Percentiles rank a stretch among this genome's conserved stretches.
Evolutionary conservation across 2,888 invertebrate species (phyloP).

Genomic region (Netelia melanura): DNA sequence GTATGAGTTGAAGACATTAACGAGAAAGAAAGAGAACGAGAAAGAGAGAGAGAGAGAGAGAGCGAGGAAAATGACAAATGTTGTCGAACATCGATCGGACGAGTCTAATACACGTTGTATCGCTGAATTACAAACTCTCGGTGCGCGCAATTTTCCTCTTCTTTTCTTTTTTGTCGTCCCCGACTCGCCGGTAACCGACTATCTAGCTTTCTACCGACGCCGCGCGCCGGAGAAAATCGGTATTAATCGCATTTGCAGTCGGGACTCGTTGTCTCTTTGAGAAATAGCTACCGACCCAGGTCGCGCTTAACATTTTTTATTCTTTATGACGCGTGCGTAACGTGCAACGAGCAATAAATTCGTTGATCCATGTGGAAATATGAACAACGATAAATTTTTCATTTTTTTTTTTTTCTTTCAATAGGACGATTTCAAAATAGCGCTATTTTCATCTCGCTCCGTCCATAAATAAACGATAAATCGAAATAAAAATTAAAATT

Average conservation of each 20-base stretch:
- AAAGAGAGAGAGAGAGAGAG: no score
- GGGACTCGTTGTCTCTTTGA: slow-evolving; percentile 50
- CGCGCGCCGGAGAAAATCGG: slow-evolving; percentile 29
- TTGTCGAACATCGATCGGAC: background rate
- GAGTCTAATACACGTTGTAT: slow-evolving; percentile 2
- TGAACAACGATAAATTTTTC: no score
- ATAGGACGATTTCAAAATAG: no score
- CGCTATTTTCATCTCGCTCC: no score
- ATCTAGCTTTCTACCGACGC: slow-evolving; percentile 51
- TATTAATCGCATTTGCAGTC: slow-evolving; percentile 49
- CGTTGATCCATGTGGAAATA: background rate
- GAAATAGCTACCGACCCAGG: slow-evolving; percentile 30
- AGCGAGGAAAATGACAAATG: slow-evolving; percentile 2
- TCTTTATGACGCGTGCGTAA: slow-evolving; percentile 7
- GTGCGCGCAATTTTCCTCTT: background rate
- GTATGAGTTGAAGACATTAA: no score
- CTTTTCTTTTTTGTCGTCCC: slow-evolving; percentile 7
- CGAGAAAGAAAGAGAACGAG: background rate
- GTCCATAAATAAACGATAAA: no score
- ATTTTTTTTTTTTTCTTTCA: no score
- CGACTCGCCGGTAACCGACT: slow-evolving; percentile 5
- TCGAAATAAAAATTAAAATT: no score
- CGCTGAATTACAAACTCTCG: background rate
- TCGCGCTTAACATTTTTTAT: background rate
- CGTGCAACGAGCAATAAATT: slow-evolving; percentile 24